Percentiles rank a stretch among this genome's conserved stretches.
Conservation (phyloP, 2,888 invertebrate species). For the Patella pellucida region DNA sequence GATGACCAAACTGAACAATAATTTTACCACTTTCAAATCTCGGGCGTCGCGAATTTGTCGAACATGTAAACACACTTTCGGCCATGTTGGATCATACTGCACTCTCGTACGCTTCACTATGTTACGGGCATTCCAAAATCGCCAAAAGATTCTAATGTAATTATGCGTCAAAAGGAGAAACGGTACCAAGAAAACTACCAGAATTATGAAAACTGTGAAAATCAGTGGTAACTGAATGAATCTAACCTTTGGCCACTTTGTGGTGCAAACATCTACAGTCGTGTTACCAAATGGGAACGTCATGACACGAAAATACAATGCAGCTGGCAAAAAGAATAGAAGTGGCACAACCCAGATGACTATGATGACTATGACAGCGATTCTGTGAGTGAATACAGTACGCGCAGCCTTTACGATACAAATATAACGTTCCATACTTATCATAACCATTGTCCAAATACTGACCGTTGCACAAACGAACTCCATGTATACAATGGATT, state of each 20-base stretch:
- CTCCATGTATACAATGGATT: conserved; percentile 43
- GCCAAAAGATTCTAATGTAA: conserved; percentile 48
- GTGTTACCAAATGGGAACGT: conserved; percentile 33
- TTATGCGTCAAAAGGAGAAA: conserved; percentile 42
- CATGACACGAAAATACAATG: conserved; percentile 46
- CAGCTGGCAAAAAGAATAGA: conserved; percentile 43
- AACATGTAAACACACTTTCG: not conserved
- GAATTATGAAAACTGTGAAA: conserved; percentile 35
- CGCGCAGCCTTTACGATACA: conserved; percentile 41
- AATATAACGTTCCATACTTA: conserved; percentile 54
- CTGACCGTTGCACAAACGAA: conserved; percentile 49
- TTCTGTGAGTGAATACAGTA: conserved; percentile 33
- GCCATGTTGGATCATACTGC: not conserved
- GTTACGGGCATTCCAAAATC: conserved; percentile 36
- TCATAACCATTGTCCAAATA: conserved; percentile 59
- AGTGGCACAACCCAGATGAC: conserved; percentile 43
- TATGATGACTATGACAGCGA: conserved; percentile 36
- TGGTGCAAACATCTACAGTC: conserved; percentile 47
- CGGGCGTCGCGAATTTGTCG: conserved; percentile 30
- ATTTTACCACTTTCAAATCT: conserved; percentile 46
- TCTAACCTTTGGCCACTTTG: conserved; percentile 47
- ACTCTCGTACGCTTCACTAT: conserved; percentile 23
- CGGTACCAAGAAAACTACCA: conserved; percentile 45
- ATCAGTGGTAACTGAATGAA: conserved; percentile 34
- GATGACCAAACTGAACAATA: conserved; percentile 48